These are phyloP conservation scores for Nettapus auritus DNA, from an alignment of 2,113 vertebrate genomes.

Conservation along the genomic window DNA sequence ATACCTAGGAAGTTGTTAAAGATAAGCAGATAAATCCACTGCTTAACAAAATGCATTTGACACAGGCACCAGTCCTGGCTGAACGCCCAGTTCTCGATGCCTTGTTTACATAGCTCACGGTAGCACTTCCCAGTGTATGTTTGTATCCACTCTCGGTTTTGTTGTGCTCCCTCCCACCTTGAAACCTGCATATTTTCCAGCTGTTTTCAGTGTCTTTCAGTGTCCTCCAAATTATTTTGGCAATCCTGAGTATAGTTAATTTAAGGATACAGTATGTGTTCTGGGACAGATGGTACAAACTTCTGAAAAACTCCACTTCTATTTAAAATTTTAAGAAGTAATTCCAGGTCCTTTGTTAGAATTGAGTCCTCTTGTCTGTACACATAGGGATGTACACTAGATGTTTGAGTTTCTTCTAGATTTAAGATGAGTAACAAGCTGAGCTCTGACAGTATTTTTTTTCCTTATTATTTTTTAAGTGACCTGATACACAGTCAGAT, in stretches of 20 bases:
- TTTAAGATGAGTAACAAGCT: not conserved
- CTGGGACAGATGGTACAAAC: rapidly evolving
- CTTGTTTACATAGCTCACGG: not conserved
- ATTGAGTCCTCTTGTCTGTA: not conserved
- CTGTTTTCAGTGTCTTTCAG: not conserved
- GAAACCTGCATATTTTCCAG: not conserved
- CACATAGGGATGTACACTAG: not conserved
- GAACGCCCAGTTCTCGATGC: not conserved
- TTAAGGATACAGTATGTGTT: not conserved
- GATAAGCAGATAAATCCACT: not conserved
- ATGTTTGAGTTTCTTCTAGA: not conserved
- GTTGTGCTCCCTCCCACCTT: not conserved
- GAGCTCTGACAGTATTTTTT: not conserved
- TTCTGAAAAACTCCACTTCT: not conserved
- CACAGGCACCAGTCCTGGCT: not conserved
- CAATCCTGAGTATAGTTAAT: not conserved
- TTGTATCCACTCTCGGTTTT: not conserved
- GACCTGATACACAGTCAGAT: not conserved
- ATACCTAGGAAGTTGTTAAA: not conserved
- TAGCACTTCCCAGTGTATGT: not conserved
- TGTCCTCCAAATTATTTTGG: not conserved
- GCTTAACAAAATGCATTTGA: not conserved
- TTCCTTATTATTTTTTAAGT: not conserved
- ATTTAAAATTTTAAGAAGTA: not conserved
- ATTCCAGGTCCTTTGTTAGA: not conserved